Conservation (phyloP, 2,888 invertebrate genomes). For the Scaptomyza flava region DNA sequence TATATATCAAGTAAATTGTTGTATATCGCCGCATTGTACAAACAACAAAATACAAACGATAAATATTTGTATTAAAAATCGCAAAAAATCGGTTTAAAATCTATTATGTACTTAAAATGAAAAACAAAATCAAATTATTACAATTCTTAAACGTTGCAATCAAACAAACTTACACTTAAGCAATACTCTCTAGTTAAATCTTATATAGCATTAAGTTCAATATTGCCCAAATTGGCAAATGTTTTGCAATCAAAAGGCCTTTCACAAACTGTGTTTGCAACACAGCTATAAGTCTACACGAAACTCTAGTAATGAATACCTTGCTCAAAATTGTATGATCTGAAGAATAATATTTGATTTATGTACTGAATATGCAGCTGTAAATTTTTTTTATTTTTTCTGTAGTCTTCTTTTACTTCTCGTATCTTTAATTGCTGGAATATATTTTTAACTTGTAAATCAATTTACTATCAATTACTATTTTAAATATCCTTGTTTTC, state of each 20-base stretch:
- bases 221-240: constrained; percentile 36
- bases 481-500: too few species aligned
- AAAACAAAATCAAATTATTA: constrained; percentile 21
- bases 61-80: constrained; percentile 37
- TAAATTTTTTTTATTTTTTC: not conserved
- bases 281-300: not conserved
- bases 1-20: constrained; percentile 42
- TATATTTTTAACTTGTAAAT: not conserved
- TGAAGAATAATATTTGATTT: not conserved
- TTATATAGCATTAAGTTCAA: constrained; percentile 35
- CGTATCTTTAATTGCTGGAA: not conserved
- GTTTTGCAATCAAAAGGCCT: constrained; percentile 20
- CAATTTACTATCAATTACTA: too few species aligned
- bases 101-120: constrained; percentile 51
- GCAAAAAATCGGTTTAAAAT: constrained; percentile 31
- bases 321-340: constrained; percentile 3
- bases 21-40: constrained; percentile 62
- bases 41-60: constrained; percentile 26
- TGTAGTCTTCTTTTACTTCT: not conserved
- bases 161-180: constrained; percentile 51
- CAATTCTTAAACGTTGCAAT: constrained; percentile 48
- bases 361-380: not conserved
- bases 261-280: constrained; percentile 46
- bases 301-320: constrained; percentile 11
- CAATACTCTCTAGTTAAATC: constrained; percentile 54